A percentile compares a stretch with the other conserved stretches of the same genome.
These are phyloP conservation scores for Mus spicilegus DNA, from an alignment of 2,113 vertebrate genomes.

Conservation along the genomic window DNA sequence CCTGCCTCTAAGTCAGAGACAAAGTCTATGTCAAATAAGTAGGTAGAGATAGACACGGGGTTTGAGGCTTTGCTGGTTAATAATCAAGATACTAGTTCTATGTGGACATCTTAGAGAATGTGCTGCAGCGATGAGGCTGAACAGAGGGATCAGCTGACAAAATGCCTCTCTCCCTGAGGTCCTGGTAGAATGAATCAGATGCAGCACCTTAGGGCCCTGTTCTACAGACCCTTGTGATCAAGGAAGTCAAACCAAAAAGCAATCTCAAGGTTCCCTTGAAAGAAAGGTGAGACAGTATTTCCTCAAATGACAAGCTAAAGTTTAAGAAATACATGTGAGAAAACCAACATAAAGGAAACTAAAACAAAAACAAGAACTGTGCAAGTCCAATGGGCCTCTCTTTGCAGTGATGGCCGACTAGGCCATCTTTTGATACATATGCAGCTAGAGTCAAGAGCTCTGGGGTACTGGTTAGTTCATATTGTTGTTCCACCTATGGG, in stretches of 20 bases:
- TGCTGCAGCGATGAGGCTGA: neutral
- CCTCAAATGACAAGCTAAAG: conserved; percentile 18
- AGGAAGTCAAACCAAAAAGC: neutral
- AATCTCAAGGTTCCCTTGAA: neutral
- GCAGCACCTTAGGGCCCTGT: neutral
- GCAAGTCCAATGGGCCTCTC: no score
- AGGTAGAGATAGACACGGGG: neutral
- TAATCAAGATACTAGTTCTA: neutral
- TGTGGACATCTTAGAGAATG: neutral
- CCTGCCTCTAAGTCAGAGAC: neutral
- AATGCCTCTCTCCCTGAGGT: neutral
- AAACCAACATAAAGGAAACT: neutral
- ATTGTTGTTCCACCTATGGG: no score
- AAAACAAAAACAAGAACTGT: neutral
- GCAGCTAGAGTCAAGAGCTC: no score
- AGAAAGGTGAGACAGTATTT: neutral
- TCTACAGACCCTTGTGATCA: neutral
- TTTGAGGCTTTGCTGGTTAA: neutral
- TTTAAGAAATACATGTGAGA: neutral
- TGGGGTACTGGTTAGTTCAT: no score
- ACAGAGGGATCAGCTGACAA: neutral
- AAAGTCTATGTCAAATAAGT: neutral
- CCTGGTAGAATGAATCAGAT: neutral
- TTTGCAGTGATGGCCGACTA: no score
- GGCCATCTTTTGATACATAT: no score